phyloP scores from a whole-genome alignment of 2,113 vertebrate genomes.

The Tetrao urogallus region DNA sequence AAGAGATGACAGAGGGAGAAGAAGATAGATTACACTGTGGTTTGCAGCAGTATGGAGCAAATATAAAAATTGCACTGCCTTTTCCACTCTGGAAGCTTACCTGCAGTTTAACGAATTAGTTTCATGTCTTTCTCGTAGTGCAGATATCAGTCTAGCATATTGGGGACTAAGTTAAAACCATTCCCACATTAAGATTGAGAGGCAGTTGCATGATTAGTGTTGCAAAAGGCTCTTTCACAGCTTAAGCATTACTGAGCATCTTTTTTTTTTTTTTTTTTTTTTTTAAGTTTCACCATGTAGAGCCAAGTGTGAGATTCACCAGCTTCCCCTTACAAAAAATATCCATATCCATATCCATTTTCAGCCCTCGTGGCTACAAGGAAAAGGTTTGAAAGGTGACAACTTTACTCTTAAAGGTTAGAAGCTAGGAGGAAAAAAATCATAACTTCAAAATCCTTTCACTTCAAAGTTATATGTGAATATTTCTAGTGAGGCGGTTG shows the following conservation, averaged over 20 bases:
- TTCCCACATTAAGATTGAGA: background rate
- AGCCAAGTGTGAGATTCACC: background rate
- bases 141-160: background rate
- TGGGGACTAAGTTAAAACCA: background rate
- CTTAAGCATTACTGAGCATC: background rate
- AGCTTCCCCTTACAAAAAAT: background rate
- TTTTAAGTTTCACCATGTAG: background rate
- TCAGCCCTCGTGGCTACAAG: background rate
- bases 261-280: background rate
- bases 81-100: background rate
- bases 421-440: background rate
- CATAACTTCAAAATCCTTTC: background rate
- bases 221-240: background rate
- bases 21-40: accelerated
- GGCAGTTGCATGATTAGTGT: background rate
- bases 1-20: background rate
- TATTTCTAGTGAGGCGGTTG: background rate
- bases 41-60: background rate
- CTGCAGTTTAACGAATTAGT: background rate
- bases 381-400: background rate
- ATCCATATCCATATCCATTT: background rate
- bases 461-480: background rate
- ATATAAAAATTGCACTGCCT: background rate
- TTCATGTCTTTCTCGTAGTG: accelerated
- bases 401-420: background rate